phyloP scores from a whole-genome alignment of 37 sponge, comb jelly and placozoan species.

The Aphrocallistes beatrix region DNA sequence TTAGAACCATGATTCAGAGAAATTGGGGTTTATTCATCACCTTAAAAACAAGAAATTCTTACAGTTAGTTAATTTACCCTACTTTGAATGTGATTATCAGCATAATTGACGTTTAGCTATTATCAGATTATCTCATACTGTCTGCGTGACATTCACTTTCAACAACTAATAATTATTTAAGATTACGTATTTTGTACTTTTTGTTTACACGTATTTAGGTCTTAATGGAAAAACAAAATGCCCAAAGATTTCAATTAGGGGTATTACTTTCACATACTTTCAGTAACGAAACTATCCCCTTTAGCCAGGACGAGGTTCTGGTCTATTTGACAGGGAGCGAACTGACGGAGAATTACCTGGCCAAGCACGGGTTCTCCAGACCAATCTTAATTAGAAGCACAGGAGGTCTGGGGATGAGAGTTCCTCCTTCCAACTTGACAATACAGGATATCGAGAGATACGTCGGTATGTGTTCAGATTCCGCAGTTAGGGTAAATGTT shows the following conservation, averaged over 20 bases:
- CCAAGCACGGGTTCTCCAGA: slow-evolving; percentile 49
- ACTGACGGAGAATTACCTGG: slow-evolving; percentile 40
- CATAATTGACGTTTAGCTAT: neutral
- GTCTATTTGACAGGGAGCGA: slow-evolving; percentile 34
- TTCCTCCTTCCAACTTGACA: slow-evolving; percentile 47
- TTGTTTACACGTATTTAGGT: too few relatives aligned
- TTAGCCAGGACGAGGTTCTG: slow-evolving; percentile 37
- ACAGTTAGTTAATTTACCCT: neutral
- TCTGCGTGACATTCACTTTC: too few relatives aligned
- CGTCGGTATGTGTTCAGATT: slow-evolving; percentile 40
- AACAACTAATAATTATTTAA: too few relatives aligned
- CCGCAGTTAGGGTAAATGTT: too few relatives aligned
- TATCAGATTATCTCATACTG: neutral
- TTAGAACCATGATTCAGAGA: slow-evolving; percentile 9
- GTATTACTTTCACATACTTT: too few relatives aligned
- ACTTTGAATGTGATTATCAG: neutral
- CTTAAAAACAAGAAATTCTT: slow-evolving; percentile 1
- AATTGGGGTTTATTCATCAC: neutral
- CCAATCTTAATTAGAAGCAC: slow-evolving; percentile 57
- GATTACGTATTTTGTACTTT: too few relatives aligned
- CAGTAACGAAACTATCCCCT: too few relatives aligned
- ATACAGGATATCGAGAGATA: slow-evolving; percentile 62
- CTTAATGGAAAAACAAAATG: too few relatives aligned
- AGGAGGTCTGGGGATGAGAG: slow-evolving; percentile 55
- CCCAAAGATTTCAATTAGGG: neutral